Percentiles rank a stretch among this genome's conserved stretches.
phyloP scores from a whole-genome alignment of 2,888 invertebrate species.

The Taphrorychus bicolor region DNA sequence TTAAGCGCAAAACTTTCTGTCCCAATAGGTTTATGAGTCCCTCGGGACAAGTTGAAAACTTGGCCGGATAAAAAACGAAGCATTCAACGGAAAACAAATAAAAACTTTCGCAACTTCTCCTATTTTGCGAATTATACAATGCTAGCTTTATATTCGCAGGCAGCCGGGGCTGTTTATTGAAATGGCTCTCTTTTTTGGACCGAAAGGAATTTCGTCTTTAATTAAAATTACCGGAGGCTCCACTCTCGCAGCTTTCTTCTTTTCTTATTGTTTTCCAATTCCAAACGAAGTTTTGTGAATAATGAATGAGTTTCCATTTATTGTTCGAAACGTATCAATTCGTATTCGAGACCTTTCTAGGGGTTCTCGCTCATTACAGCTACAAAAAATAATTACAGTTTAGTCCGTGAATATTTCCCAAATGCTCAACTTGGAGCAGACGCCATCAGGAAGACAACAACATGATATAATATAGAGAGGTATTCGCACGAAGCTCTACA shows the following conservation, averaged over 20 bases:
- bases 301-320: not conserved
- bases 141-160: conserved; percentile 9
- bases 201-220: conserved; percentile 10
- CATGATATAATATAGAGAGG: too few species aligned
- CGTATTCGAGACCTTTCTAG: not conserved
- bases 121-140: conserved; percentile 19
- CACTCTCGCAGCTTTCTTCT: conserved; percentile 3
- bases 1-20: conserved; percentile 12
- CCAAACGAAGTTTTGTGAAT: not conserved
- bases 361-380: not conserved
- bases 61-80: conserved; percentile 10
- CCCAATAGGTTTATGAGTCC: conserved; percentile 15
- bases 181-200: conserved; percentile 10
- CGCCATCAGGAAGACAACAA: too few species aligned
- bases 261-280: not conserved
- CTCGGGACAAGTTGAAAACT: conserved; percentile 13
- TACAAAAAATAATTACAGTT: not conserved
- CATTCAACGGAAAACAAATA: conserved; percentile 13
- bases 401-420: too few species aligned
- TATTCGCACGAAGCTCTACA: too few species aligned
- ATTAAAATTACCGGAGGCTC: conserved; percentile 12
- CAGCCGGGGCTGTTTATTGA: conserved; percentile 14
- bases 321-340: not conserved
- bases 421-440: too few species aligned
- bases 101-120: conserved; percentile 9